phyloP scores from a whole-genome alignment of 35 echinoderm and acorn worm genomes.

The Ophiothrix spiculata region DNA sequence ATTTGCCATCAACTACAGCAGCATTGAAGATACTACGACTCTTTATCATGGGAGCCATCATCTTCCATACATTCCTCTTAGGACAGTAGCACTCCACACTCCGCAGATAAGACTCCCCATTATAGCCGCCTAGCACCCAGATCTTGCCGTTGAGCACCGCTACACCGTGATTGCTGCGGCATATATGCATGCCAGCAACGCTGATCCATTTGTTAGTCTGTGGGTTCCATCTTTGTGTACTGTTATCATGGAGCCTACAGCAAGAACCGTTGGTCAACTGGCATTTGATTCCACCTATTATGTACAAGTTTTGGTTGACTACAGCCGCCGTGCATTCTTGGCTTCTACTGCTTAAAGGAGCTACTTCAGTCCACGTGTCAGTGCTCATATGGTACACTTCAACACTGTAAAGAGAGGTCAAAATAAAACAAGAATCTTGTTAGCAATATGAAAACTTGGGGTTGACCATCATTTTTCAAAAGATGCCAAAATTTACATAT shows the following conservation, averaged over 20 bases:
- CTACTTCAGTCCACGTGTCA: constrained; percentile 69
- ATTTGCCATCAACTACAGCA: constrained; percentile 76
- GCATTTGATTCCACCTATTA: constrained; percentile 81
- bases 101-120: constrained; percentile 85
- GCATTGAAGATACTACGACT: constrained; percentile 84
- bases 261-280: constrained; percentile 60
- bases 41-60: constrained; percentile 81
- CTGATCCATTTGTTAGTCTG: constrained; percentile 73
- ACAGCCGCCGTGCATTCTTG: constrained; percentile 86
- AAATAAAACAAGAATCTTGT: no score
- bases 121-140: constrained; percentile 90
- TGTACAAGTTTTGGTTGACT: constrained; percentile 75
- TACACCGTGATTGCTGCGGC: constrained; percentile 84
- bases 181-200: constrained; percentile 71
- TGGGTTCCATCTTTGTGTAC: constrained; percentile 75
- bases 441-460: no score
- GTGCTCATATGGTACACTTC: constrained; percentile 68
- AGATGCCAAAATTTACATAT: no score
- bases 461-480: no score
- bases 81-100: constrained; percentile 86
- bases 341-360: constrained; percentile 78
- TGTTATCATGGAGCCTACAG: constrained; percentile 79
- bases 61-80: constrained; percentile 69
- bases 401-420: constrained; percentile 66
- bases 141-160: constrained; percentile 88